Evolutionary conservation across 2,888 invertebrate species (phyloP).

Genomic region (Brachylomia viminalis): DNA sequence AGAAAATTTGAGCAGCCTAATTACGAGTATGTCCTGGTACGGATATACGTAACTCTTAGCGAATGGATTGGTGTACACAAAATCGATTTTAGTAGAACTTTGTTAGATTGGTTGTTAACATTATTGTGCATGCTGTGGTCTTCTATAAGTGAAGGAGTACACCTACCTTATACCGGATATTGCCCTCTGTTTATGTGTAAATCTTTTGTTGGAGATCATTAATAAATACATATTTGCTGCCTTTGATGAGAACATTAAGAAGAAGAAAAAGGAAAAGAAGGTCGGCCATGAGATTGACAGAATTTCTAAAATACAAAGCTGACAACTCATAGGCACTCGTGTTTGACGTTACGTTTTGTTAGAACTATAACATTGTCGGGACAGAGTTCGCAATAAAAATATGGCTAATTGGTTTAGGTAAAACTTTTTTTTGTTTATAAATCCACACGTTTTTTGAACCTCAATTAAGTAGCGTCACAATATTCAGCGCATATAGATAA

Average conservation of each 20-base stretch:
- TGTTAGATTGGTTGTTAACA: too few species aligned
- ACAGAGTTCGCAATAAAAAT: too few species aligned
- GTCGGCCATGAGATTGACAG: neutral
- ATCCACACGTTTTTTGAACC: neutral
- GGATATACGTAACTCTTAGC: neutral
- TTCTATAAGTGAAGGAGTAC: too few species aligned
- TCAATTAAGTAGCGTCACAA: neutral
- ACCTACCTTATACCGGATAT: too few species aligned
- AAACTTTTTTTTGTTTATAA: neutral
- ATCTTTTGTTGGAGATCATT: too few species aligned
- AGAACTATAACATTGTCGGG: too few species aligned
- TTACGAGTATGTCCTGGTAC: neutral
- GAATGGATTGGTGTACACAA: neutral
- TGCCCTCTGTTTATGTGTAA: too few species aligned
- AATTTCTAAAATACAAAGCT: neutral
- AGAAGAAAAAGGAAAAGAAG: neutral
- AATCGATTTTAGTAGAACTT: neutral
- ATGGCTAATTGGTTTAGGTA: too few species aligned
- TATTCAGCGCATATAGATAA: neutral
- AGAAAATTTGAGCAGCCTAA: neutral
- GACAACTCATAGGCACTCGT: neutral
- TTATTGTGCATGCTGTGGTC: too few species aligned
- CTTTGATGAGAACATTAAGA: neutral
- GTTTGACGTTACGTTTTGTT: neutral
- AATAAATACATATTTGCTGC: too few species aligned